Percentiles rank a stretch among this genome's conserved stretches.
These are phyloP conservation scores for Galaxias olidus DNA, from an alignment of 2,797 vertebrate species.

Conservation along the genomic window DNA sequence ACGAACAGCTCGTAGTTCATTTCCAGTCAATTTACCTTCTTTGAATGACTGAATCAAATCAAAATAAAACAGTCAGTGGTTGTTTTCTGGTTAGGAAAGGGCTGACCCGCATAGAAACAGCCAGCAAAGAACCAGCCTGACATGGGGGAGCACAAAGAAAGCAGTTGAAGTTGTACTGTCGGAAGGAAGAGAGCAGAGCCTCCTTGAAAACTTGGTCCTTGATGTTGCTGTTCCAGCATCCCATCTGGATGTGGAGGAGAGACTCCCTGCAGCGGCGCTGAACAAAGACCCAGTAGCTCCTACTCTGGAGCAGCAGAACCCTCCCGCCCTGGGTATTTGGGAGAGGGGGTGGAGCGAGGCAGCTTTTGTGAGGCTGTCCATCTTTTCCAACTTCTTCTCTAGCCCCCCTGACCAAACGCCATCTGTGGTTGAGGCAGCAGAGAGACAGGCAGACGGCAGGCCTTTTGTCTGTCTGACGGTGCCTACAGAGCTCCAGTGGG, in stretches of 20 bases:
- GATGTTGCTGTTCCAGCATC: conserved; percentile 36
- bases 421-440: conserved; percentile 55
- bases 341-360: conserved; percentile 26
- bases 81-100: too few relatives aligned
- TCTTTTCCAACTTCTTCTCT: conserved; percentile 43
- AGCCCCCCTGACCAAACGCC: conserved; percentile 53
- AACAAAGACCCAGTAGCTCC: conserved; percentile 17
- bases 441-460: not conserved
- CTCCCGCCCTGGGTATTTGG: conserved; percentile 28
- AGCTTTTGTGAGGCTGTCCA: conserved; percentile 55
- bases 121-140: too few relatives aligned
- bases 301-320: not conserved
- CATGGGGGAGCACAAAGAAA: too few relatives aligned
- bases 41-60: too few relatives aligned
- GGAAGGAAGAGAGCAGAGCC: not conserved
- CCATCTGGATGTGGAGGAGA: conserved; percentile 49
- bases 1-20: too few relatives aligned
- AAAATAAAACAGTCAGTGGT: too few relatives aligned
- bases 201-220: conserved; percentile 48
- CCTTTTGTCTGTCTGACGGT: conserved; percentile 51
- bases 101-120: too few relatives aligned
- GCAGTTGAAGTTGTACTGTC: too few relatives aligned
- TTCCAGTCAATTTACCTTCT: too few relatives aligned
- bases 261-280: conserved; percentile 18
- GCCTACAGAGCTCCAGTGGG: conserved; percentile 44